These are phyloP conservation scores for Acanthosepion pharaonis DNA, from an alignment of 2,888 invertebrate genomes.

Conservation along the genomic window DNA sequence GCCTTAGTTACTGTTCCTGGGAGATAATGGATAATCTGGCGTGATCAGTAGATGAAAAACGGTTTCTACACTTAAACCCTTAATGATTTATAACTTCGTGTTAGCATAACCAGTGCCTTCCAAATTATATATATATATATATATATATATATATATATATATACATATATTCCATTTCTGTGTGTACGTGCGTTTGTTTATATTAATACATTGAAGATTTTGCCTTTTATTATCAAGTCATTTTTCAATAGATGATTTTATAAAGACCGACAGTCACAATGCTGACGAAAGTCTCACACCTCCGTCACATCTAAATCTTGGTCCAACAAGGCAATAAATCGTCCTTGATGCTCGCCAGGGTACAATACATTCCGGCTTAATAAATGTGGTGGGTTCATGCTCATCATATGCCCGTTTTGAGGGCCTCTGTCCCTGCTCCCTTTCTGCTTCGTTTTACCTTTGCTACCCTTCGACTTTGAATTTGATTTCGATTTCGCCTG, in stretches of 20 bases:
- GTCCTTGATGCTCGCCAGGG: constrained; percentile 34
- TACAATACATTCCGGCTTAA: constrained; percentile 17
- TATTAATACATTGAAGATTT: background rate
- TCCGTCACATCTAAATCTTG: constrained; percentile 41
- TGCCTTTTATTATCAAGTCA: background rate
- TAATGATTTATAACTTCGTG: no score
- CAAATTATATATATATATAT: background rate
- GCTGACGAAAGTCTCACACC: background rate
- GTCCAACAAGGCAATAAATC: constrained; percentile 34
- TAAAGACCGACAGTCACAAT: background rate
- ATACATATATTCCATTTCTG: background rate
- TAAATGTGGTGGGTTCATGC: constrained; percentile 35
- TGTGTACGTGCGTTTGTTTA: background rate
- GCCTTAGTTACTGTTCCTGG: no score
- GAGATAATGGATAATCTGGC: no score
- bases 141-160: background rate
- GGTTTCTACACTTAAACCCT: no score
- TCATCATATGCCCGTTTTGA: constrained; percentile 6
- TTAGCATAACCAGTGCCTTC: no score
- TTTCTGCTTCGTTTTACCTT: background rate
- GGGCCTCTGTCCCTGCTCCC: background rate
- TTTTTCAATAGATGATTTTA: background rate
- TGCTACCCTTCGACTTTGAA: background rate
- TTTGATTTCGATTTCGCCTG: background rate
- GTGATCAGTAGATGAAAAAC: no score